Base-by-base conservation (phyloP, 2,888 invertebrate species). In the Pandemis corylana region DNA sequence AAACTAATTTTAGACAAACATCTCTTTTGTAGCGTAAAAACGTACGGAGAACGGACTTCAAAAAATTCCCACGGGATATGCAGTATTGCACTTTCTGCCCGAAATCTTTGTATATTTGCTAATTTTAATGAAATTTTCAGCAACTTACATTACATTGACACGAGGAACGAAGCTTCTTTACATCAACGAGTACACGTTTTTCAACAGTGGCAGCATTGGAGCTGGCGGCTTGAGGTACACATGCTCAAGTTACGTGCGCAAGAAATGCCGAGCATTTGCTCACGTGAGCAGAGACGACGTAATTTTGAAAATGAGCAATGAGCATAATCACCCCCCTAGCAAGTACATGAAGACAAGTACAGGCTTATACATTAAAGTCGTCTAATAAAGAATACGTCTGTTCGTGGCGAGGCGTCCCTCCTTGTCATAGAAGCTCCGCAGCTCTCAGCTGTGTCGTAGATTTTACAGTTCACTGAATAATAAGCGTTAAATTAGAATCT, bases 201-300 rank as follows among this genome's bases (percentile, higher is more conserved):
- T 76, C 53, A 87, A 77, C 69, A 83, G 82, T 63, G 85, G 87
- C 0, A n/a, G 61, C 0, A 76, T 85, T 2, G 75, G 85, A 2
- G 76, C 79, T 7, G 84, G 85, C 3, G 89, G 89, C 0, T 80
- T 79, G 9, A 79, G 90, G n/a, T 90, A 83, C 72, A 81, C 78
- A 6, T 90, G 90, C 62, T 90, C 88, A 5, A 80, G 78, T 20
- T 72, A 77, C 5, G 59, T 63, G 9, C 83, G 80, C 64, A 86
- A 82, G 51, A 71, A 66, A 0, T 90, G 90, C 75, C 86, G 83
- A 61, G 89, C 89, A 0, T 83, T 82, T 63, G 78, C 82, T 2
- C 85, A 89, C 61, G 80, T 89, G 5, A 79, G 75, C 61, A 76
- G 73, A 2, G 75, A 84, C 28, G 76, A 85, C 62, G 59, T 76